These are phyloP conservation scores for Proisotoma minuta DNA, from an alignment of 2,888 invertebrate genomes.

Conservation along the genomic window DNA sequence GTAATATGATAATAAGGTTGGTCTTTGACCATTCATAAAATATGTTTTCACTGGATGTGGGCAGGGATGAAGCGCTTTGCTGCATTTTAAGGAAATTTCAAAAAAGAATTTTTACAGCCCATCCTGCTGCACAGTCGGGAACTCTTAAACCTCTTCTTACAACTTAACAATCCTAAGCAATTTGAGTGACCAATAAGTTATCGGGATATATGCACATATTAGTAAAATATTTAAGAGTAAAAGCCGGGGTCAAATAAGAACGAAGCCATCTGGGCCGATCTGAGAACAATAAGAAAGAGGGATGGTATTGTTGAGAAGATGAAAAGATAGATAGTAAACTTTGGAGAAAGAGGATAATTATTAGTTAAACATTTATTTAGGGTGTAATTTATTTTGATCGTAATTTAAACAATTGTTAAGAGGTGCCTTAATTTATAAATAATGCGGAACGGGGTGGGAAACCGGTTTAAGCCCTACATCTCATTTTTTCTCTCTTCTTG, in stretches of 20 bases:
- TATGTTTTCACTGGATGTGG: not conserved
- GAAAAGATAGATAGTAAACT: constrained; percentile 17
- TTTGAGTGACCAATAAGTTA: too few species aligned
- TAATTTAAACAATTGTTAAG: constrained; percentile 48
- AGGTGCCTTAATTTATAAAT: constrained; percentile 48
- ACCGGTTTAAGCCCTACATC: constrained; percentile 38
- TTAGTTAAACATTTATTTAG: constrained; percentile 48
- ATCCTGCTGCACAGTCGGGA: too few species aligned
- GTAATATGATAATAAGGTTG: constrained; percentile 15
- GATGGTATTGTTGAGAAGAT: constrained; percentile 12
- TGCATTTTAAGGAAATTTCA: not conserved
- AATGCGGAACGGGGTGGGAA: constrained; percentile 46
- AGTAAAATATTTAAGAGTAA: not conserved
- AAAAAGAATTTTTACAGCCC: too few species aligned
- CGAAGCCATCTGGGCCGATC: constrained; percentile 7
- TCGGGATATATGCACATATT: too few species aligned
- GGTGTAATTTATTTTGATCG: constrained; percentile 48
- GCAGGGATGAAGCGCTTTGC: too few species aligned
- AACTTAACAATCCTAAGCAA: too few species aligned
- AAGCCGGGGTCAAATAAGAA: constrained; percentile 7
- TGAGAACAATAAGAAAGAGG: too few species aligned
- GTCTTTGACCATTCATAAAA: not conserved
- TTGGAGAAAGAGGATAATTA: constrained; percentile 47
- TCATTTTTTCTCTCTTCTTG: not conserved
- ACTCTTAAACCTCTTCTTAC: too few species aligned